Percentiles rank a stretch among this genome's conserved stretches.
phyloP scores from a whole-genome alignment of 64 coral and sea anemone species.

The Pachyseris speciosa region DNA sequence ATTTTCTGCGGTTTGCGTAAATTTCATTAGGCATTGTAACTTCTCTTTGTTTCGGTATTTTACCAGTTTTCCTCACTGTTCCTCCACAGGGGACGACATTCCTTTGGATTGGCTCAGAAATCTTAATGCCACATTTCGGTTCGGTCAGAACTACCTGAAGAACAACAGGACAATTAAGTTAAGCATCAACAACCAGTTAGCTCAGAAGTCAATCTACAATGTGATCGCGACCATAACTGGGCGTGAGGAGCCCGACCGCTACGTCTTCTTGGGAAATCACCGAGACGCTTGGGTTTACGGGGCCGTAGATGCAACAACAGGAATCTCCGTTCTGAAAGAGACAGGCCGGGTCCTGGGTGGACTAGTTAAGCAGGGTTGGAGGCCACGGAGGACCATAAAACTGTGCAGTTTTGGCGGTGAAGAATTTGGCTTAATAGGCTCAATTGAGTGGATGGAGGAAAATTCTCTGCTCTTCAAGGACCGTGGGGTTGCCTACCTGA shows the following conservation, averaged over 20 bases:
- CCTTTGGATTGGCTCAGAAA: background rate
- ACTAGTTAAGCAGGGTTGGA: conserved; percentile 52
- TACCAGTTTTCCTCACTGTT: too few species aligned
- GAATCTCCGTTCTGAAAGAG: conserved; percentile 68
- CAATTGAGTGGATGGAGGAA: conserved; percentile 59
- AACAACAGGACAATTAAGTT: conserved; percentile 8
- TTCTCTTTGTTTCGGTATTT: too few species aligned
- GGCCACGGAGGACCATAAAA: conserved; percentile 58
- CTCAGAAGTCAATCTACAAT: conserved; percentile 24
- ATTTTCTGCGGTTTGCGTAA: too few species aligned
- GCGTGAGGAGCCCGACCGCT: conserved; percentile 47
- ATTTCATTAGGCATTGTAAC: too few species aligned
- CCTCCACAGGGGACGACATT: conserved; percentile 42
- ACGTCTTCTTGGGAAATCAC: conserved; percentile 85
- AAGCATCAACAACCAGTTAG: conserved; percentile 30
- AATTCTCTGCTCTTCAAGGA: conserved; percentile 34
- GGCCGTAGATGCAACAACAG: conserved; percentile 79
- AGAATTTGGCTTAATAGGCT: conserved; percentile 60
- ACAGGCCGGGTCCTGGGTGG: conserved; percentile 54
- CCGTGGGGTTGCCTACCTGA: conserved; percentile 57
- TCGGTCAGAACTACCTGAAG: background rate
- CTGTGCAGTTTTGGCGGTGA: conserved; percentile 72
- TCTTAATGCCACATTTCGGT: background rate
- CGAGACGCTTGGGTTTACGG: conserved; percentile 83
- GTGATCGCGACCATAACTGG: conserved; percentile 65